Conservation (phyloP, 2,113 vertebrate genomes). For the Nycticorax nycticorax region DNA sequence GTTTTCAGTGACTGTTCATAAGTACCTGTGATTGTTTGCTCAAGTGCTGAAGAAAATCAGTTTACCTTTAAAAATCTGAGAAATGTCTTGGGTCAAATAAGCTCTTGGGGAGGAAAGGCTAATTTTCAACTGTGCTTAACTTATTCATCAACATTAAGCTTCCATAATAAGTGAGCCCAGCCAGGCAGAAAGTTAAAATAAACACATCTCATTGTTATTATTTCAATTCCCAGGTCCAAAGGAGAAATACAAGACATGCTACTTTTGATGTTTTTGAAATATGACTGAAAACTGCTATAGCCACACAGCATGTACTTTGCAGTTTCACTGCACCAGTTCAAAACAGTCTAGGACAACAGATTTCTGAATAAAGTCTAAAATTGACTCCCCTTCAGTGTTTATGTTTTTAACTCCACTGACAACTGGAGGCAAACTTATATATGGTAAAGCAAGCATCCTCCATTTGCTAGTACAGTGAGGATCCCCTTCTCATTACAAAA, state of each 20-base stretch:
- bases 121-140: constrained; percentile 47
- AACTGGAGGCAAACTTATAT: not conserved
- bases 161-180: constrained; percentile 21
- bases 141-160: constrained; percentile 53
- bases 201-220: not conserved
- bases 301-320: not conserved
- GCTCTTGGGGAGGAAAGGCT: not conserved
- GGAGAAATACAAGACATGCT: not conserved
- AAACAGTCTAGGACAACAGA: not conserved
- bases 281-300: not conserved
- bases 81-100: constrained; percentile 42
- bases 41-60: not conserved
- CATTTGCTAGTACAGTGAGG: not conserved
- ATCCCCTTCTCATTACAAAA: not conserved
- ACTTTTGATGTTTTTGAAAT: constrained; percentile 44
- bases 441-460: not conserved
- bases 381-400: not conserved
- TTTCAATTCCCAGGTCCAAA: constrained; percentile 41
- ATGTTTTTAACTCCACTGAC: not conserved
- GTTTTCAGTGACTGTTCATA: constrained; percentile 23
- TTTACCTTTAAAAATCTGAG: constrained; percentile 34
- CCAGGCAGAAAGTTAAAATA: constrained; percentile 13
- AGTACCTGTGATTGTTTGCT: constrained; percentile 13
- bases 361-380: not conserved
- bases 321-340: not conserved